Evolutionary conservation across 2,113 vertebrate species (phyloP).

Genomic region (Ammodramus savannarum): DNA sequence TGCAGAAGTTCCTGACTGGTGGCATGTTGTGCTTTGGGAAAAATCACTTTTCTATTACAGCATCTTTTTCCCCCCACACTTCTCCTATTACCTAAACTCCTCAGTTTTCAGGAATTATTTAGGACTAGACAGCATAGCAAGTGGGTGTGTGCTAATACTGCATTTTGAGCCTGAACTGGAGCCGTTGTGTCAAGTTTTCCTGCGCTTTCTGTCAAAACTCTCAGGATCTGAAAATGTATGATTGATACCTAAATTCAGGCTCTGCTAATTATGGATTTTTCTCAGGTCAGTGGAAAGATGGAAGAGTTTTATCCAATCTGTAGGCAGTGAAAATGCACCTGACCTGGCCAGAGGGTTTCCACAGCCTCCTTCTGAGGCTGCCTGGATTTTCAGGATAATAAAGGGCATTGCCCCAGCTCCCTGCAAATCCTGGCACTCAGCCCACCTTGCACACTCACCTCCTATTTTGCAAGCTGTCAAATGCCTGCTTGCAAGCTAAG

Average conservation of each 20-base stretch:
- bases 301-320: not conserved
- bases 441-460: not conserved
- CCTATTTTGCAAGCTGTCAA: not conserved
- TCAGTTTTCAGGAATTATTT: not conserved
- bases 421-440: not conserved
- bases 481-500: not conserved
- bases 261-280: not conserved
- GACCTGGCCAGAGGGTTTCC: not conserved
- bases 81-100: not conserved
- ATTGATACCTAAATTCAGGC: not conserved
- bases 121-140: not conserved
- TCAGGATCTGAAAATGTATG: not conserved
- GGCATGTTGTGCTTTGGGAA: accelerated
- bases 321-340: not conserved
- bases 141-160: not conserved
- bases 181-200: accelerated
- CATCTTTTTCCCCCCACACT: accelerated
- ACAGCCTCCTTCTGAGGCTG: not conserved
- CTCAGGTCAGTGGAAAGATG: not conserved
- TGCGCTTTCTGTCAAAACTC: not conserved
- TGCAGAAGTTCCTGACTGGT: not conserved
- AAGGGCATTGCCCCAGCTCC: not conserved
- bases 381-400: not conserved
- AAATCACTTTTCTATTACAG: not conserved
- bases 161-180: not conserved